Conservation (phyloP, 35 echinoderm and acorn worm genomes). For the Apostichopus californicus region DNA sequence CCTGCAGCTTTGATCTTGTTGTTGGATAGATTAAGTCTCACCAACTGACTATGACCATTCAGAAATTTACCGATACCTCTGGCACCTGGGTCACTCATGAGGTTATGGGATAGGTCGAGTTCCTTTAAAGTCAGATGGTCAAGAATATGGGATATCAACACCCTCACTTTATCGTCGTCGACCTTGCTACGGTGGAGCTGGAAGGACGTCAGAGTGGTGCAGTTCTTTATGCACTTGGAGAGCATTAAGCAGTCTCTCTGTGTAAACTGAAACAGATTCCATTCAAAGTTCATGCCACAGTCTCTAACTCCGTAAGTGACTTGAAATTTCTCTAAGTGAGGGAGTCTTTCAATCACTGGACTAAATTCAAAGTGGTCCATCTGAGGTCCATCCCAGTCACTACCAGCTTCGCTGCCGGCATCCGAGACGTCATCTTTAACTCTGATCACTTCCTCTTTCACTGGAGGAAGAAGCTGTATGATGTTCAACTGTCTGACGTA, state of each 20-base stretch:
- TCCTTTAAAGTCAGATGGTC: slow-evolving; percentile 82
- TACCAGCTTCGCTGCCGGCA: slow-evolving; percentile 85
- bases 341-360: slow-evolving; percentile 78
- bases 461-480: slow-evolving; percentile 91
- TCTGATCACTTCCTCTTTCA: slow-evolving; percentile 91
- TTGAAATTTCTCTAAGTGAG: slow-evolving; percentile 78
- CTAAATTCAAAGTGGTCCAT: slow-evolving; percentile 99
- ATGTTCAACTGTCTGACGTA: slow-evolving; percentile 88
- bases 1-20: slow-evolving; percentile 85
- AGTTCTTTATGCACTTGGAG: slow-evolving; percentile 83
- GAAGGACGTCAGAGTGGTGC: slow-evolving; percentile 84
- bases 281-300: slow-evolving; percentile 99
- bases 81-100: slow-evolving; percentile 88
- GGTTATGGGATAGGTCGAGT: slow-evolving; percentile 93
- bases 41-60: slow-evolving; percentile 88
- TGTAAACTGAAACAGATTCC: slow-evolving; percentile 98
- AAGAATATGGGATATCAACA: slow-evolving; percentile 89
- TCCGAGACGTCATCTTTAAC: slow-evolving; percentile 88
- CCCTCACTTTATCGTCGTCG: slow-evolving; percentile 91
- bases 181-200: slow-evolving; percentile 95
- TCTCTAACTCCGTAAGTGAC: slow-evolving; percentile 92
- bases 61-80: slow-evolving; percentile 92
- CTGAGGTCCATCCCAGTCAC: slow-evolving; percentile 69
- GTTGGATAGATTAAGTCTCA: slow-evolving; percentile 82
- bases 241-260: slow-evolving; percentile 88